These are phyloP conservation scores for Dendrolimus houi DNA, from an alignment of 2,888 invertebrate species.

Conservation along the genomic window DNA sequence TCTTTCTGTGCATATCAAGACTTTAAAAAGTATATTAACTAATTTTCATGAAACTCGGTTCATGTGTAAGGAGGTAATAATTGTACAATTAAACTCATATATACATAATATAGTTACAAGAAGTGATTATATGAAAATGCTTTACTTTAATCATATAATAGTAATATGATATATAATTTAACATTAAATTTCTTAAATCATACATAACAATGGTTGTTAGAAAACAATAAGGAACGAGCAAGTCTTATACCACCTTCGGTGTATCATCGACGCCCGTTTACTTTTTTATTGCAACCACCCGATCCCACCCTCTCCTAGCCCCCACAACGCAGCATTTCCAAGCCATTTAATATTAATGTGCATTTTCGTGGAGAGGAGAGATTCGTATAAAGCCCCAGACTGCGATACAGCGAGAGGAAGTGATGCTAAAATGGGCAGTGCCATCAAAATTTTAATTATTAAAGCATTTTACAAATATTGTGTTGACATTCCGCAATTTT, in stretches of 20 bases:
- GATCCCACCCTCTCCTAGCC: slow-evolving; percentile 29
- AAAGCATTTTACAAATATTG: slow-evolving; percentile 20
- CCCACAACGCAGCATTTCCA: slow-evolving; percentile 73
- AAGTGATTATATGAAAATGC: too few species aligned
- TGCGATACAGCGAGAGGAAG: slow-evolving; percentile 63
- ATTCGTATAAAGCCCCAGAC: slow-evolving; percentile 72
- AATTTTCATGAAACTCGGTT: too few species aligned
- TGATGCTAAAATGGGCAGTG: slow-evolving; percentile 52
- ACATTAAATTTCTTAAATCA: slow-evolving; percentile 7
- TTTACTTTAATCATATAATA: too few species aligned
- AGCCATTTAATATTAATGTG: slow-evolving; percentile 79
- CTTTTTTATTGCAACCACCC: slow-evolving; percentile 60
- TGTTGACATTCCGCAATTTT: slow-evolving; percentile 14
- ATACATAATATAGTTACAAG: too few species aligned
- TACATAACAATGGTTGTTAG: slow-evolving; percentile 10
- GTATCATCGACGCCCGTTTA: slow-evolving; percentile 63
- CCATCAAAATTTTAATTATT: slow-evolving; percentile 64
- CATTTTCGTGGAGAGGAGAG: slow-evolving; percentile 75
- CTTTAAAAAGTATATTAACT: too few species aligned
- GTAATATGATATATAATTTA: too few species aligned
- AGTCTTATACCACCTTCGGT: slow-evolving; percentile 42
- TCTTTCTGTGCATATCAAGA: too few species aligned
- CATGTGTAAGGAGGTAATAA: too few species aligned
- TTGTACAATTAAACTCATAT: too few species aligned
- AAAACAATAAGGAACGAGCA: slow-evolving; percentile 38